phyloP scores from a whole-genome alignment of 2,888 invertebrate species.

The Leptinotarsa tumamoca region DNA sequence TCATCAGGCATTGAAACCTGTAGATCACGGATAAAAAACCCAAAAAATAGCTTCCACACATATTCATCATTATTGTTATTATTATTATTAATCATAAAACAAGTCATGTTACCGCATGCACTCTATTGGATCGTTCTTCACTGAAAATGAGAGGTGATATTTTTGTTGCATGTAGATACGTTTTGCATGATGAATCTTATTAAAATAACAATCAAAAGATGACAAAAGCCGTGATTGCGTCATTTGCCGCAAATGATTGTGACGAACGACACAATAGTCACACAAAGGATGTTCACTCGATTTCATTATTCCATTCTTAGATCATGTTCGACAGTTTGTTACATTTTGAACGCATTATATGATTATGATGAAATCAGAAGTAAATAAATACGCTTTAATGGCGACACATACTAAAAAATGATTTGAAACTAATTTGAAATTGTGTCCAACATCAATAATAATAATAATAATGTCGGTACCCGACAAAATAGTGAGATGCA shows the following conservation, averaged over 20 bases:
- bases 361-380: neutral
- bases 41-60: no score
- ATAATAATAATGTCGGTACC: no score
- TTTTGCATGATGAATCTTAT: conserved; percentile 58
- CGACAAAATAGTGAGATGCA: no score
- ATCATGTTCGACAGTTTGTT: conserved; percentile 22
- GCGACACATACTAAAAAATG: no score
- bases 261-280: conserved; percentile 2
- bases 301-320: conserved; percentile 24
- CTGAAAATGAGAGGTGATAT: conserved; percentile 41
- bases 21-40: no score
- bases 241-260: conserved; percentile 45
- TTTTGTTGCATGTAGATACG: conserved; percentile 53
- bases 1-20: no score
- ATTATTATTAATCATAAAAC: no score
- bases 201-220: conserved; percentile 55
- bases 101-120: neutral
- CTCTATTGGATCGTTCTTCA: conserved; percentile 8
- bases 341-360: neutral
- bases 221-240: conserved; percentile 41
- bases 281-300: conserved; percentile 14
- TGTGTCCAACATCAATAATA: no score
- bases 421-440: no score
- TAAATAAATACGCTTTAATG: no score
- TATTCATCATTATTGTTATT: no score